Base-by-base conservation (phyloP, 2,797 vertebrate genomes). In the Manis pentadactyla region DNA sequence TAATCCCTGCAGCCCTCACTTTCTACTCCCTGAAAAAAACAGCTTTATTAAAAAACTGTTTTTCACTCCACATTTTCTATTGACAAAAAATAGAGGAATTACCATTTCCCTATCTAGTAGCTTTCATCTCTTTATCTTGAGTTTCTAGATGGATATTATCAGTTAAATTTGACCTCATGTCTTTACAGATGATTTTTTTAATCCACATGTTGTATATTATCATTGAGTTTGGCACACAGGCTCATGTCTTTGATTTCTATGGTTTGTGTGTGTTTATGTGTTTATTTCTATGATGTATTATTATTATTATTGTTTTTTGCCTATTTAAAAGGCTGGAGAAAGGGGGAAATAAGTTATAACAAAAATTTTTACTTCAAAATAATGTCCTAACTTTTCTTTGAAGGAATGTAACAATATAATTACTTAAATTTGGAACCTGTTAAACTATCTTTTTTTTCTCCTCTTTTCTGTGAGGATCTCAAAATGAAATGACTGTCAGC, bases 401-500 rank as follows among this genome's bases (percentile, higher is more conserved):
- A 93, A 81, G n/a, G 25, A 83, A 31, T 29, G 37, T 85, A 95
- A 53, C 85, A 94, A 61, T 95, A 53, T 66, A 74, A 86, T 94
- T 85, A 87, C 96, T 97, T 92, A 94, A 96, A 96, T 15, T 90
- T 97, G 93, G 89, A 96, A 96, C 23, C 37, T 74, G 53, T 92
- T 92, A 82, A 78, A 57, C 19, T 84, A 75, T 82, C 8, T 19
- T 49, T 73, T 83, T 83, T 25, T 68, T 55, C 37, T 4, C 1
- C 13, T 5, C 68, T 74, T 81, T 84, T 94, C 79, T 73, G n/a
- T 94, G 96, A 97, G 59, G 66, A 86, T 96, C 73, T 97, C 81
- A 75, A 95, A 96, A 94, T 95, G 95, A 97, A 93, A 92, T 97
- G 95, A 82, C 94, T 96, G 97, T 97, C 97, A 98, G 96, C 89